Evolutionary conservation across 2,797 vertebrate genomes (phyloP).

Genomic region (Pseudochirops cupreus): DNA sequence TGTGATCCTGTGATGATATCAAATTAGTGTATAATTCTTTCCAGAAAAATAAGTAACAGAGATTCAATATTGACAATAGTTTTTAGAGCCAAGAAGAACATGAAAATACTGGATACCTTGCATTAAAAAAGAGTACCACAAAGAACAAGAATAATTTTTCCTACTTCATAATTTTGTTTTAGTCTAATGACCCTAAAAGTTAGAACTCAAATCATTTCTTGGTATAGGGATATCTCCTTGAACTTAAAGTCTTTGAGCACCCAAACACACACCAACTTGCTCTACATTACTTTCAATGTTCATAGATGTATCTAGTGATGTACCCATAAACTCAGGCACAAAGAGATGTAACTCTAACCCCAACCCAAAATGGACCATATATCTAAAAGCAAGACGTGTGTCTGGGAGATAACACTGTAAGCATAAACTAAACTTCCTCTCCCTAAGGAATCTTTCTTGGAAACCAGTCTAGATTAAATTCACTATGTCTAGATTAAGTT

Average conservation of each 20-base stretch:
- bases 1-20: neutral
- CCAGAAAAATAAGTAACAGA: neutral
- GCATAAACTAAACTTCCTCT: neutral
- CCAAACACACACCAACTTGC: neutral
- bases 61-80: neutral
- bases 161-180: neutral
- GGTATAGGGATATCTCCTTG: no score
- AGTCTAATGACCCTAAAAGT: neutral
- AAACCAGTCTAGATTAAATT: neutral
- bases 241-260: neutral
- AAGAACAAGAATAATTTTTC: neutral
- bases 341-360: neutral
- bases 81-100: neutral
- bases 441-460: neutral
- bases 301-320: neutral
- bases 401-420: neutral
- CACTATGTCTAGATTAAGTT: neutral
- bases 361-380: neutral
- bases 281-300: neutral
- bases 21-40: neutral
- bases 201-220: no score
- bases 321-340: neutral
- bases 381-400: neutral
- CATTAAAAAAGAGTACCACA: neutral
- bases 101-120: neutral